Evolutionary conservation across 2,113 vertebrate species (phyloP).

Genomic region (Aegotheles bennettii): DNA sequence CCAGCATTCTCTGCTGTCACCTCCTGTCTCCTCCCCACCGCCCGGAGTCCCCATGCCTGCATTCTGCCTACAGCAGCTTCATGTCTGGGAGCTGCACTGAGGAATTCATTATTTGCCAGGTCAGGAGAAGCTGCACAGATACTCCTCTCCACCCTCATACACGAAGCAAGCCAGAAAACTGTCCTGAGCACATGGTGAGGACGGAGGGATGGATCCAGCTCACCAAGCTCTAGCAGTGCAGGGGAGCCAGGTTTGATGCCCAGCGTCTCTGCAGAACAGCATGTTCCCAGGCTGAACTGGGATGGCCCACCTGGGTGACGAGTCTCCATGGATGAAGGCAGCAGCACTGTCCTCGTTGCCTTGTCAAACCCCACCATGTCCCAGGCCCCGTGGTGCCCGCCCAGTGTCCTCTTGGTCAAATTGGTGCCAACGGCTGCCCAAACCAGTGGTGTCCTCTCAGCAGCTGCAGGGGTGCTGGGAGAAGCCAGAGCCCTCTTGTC

Average conservation of each 20-base stretch:
- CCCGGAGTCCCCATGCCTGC: fast-evolving
- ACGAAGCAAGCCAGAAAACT: neutral
- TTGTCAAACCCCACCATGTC: neutral
- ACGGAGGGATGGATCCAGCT: neutral
- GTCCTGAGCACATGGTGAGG: fast-evolving
- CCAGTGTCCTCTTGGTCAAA: fast-evolving
- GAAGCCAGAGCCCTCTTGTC: slow-evolving; percentile 34
- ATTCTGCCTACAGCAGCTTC: neutral
- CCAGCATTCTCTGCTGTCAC: neutral
- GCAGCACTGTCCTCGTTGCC: neutral
- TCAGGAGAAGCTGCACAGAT: neutral
- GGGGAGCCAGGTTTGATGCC: neutral
- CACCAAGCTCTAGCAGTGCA: neutral
- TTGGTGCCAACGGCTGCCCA: neutral
- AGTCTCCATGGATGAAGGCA: neutral
- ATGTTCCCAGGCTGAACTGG: neutral
- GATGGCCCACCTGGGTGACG: slow-evolving; percentile 14
- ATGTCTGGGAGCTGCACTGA: neutral
- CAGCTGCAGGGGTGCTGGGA: slow-evolving; percentile 47
- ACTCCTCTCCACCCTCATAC: neutral
- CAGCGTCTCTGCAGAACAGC: neutral
- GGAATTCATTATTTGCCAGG: neutral
- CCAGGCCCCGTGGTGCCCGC: neutral
- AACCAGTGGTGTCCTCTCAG: slow-evolving; percentile 54
- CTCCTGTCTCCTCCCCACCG: neutral